Percentiles rank a stretch among this genome's conserved stretches.
phyloP scores from a whole-genome alignment of 2,797 vertebrate species.

The Onychomys torridus region DNA sequence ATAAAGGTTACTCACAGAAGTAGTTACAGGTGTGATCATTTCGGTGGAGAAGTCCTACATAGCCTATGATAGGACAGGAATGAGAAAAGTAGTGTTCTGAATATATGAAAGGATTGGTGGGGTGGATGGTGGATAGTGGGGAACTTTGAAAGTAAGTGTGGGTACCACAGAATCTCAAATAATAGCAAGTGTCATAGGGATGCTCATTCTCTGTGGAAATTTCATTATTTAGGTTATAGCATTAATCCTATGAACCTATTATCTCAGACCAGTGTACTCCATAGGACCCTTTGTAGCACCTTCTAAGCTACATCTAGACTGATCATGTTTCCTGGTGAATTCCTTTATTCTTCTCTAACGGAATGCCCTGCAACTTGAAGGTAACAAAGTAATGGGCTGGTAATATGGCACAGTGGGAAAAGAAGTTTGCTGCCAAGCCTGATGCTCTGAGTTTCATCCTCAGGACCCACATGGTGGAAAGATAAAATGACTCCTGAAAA shows the following conservation, averaged over 20 bases:
- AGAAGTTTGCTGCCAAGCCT: too few species aligned
- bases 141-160: neutral
- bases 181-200: neutral
- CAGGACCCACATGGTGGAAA: neutral
- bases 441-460: neutral
- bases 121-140: neutral
- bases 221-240: constrained; percentile 24
- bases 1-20: neutral
- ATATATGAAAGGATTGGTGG: neutral
- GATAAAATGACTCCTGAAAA: neutral
- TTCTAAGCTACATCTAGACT: neutral
- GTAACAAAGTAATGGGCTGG: neutral
- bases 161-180: neutral
- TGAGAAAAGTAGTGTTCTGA: neutral
- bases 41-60: neutral
- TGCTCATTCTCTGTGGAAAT: constrained; percentile 29
- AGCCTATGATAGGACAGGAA: neutral
- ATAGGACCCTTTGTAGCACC: neutral
- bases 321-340: neutral
- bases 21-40: neutral
- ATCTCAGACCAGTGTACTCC: neutral
- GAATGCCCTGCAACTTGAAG: neutral
- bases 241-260: constrained; percentile 31
- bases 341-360: constrained; percentile 8
- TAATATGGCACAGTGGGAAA: neutral